phyloP scores from a whole-genome alignment of 2,888 invertebrate species.

The Theretra japonica region DNA sequence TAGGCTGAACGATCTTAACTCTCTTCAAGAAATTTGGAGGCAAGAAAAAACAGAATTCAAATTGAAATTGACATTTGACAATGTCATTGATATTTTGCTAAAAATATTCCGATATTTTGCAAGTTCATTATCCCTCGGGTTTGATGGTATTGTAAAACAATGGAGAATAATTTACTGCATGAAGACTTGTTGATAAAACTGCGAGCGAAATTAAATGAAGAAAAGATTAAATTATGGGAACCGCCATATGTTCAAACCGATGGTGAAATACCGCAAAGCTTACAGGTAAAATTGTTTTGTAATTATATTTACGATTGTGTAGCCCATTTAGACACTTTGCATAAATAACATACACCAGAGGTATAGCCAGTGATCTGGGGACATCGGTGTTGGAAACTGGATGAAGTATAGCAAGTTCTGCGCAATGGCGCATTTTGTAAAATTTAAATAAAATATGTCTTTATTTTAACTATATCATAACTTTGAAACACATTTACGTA shows the following conservation, averaged over 20 bases:
- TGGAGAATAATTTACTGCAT: conserved; percentile 72
- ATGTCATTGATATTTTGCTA: neutral
- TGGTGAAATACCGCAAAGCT: conserved; percentile 67
- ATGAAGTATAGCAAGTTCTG: too few relatives aligned
- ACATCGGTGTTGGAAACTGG: too few relatives aligned
- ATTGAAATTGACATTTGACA: conserved; percentile 20
- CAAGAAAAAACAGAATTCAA: neutral
- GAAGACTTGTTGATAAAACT: conserved; percentile 88
- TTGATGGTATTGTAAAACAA: conserved; percentile 38
- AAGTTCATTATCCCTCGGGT: conserved; percentile 6
- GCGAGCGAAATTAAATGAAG: conserved; percentile 87
- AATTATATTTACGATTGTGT: neutral
- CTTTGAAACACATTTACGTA: too few relatives aligned
- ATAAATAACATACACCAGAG: neutral
- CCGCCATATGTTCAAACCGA: conserved; percentile 86
- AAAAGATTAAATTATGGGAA: conserved; percentile 90
- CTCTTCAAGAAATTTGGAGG: neutral
- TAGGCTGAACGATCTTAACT: neutral
- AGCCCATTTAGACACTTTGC: neutral
- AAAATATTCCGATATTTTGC: conserved; percentile 9
- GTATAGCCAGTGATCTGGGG: too few relatives aligned
- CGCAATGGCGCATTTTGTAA: too few relatives aligned
- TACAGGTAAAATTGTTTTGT: conserved; percentile 68
- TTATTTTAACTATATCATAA: too few relatives aligned
- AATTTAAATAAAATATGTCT: too few relatives aligned